Evolutionary conservation across 2,113 vertebrate genomes (phyloP).

Genomic region (Megaceryle torquata): DNA sequence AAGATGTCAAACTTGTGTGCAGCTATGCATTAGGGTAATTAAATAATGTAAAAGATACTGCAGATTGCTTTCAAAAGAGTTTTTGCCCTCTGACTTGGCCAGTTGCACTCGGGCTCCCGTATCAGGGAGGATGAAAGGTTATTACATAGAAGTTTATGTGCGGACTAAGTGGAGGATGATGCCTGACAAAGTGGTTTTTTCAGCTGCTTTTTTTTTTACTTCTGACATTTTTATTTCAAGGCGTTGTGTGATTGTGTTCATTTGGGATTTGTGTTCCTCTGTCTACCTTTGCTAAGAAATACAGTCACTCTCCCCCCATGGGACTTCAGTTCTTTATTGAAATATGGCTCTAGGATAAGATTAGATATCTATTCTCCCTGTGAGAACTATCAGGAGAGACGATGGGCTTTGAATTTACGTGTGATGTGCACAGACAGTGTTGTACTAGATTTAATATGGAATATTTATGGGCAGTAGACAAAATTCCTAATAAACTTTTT

Average conservation of each 20-base stretch:
- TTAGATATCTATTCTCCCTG: background rate
- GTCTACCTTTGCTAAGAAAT: background rate
- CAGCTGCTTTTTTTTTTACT: background rate
- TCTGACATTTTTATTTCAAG: background rate
- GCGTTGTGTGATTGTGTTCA: background rate
- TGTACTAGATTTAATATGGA: background rate
- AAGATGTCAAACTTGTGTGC: background rate
- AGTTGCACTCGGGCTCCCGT: background rate
- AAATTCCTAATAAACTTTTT: background rate
- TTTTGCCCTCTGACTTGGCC: background rate
- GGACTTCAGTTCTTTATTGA: background rate
- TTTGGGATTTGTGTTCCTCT: background rate
- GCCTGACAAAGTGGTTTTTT: background rate
- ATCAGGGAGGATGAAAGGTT: background rate
- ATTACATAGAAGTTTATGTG: background rate
- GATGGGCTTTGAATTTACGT: background rate
- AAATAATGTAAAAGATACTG: background rate
- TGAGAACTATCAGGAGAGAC: background rate
- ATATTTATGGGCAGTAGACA: background rate
- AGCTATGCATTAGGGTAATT: background rate
- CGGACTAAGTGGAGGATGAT: background rate
- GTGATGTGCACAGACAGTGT: background rate
- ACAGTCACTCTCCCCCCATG: background rate
- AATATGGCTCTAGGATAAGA: background rate
- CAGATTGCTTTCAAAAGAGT: background rate